Percentiles rank a stretch among this genome's conserved stretches.
Conservation (phyloP, 2,113 vertebrate genomes). For the Corythoichthys intestinalis region DNA sequence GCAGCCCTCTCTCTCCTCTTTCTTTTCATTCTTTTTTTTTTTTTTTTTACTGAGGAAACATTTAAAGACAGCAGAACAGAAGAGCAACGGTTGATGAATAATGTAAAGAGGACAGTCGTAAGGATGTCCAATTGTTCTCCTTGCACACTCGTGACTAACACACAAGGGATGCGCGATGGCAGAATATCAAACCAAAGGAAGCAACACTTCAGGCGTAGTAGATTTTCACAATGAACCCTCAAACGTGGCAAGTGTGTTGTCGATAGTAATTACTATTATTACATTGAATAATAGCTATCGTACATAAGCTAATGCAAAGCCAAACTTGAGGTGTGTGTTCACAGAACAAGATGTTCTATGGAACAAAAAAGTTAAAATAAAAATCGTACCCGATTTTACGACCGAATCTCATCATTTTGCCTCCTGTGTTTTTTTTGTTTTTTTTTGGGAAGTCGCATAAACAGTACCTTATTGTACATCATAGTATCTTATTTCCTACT, state of each 20-base stretch:
- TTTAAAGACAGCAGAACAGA: conserved; percentile 40
- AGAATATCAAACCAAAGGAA: conserved; percentile 45
- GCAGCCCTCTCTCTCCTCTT: conserved; percentile 19
- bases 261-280: background rate
- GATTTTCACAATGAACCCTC: background rate
- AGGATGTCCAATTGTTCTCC: conserved; percentile 29
- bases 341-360: too few species aligned
- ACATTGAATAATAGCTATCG: too few species aligned
- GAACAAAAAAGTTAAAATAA: too few species aligned
- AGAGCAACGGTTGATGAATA: conserved; percentile 55
- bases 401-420: too few species aligned
- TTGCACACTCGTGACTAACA: conserved; percentile 31
- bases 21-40: background rate
- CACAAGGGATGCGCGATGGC: conserved; percentile 28
- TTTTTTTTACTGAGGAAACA: conserved; percentile 25
- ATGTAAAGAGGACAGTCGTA: conserved; percentile 54
- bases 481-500: too few species aligned
- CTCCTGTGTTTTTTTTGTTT: too few species aligned
- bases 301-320: too few species aligned
- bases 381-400: too few species aligned
- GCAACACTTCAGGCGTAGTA: conserved; percentile 30
- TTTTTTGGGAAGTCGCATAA: too few species aligned
- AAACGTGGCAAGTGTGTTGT: background rate
- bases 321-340: too few species aligned
- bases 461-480: too few species aligned